These are phyloP conservation scores for Osmoderma eremita DNA, from an alignment of 2,888 invertebrate species.

Conservation along the genomic window DNA sequence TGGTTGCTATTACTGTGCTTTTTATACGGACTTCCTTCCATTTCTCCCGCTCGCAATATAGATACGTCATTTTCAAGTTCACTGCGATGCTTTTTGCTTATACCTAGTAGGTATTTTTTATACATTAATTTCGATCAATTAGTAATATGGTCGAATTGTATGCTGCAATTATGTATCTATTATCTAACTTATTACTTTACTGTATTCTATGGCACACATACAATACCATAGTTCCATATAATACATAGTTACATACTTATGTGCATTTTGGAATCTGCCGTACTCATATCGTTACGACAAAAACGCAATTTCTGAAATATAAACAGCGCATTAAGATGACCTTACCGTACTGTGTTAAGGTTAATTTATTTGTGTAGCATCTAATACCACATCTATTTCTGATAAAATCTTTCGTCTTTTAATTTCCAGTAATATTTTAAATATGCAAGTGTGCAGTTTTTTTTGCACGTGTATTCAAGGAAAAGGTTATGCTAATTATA, in stretches of 20 bases:
- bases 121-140: background rate
- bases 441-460: too few relatives aligned
- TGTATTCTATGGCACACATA: background rate
- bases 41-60: constrained; percentile 40
- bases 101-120: too few relatives aligned
- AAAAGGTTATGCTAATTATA: too few relatives aligned
- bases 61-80: constrained; percentile 38
- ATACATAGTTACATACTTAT: constrained; percentile 1
- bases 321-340: constrained; percentile 27
- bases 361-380: constrained; percentile 9
- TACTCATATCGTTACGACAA: background rate
- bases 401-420: too few relatives aligned
- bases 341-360: constrained; percentile 8
- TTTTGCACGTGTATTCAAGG: too few relatives aligned
- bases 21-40: constrained; percentile 43
- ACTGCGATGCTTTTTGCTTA: background rate
- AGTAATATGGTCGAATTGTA: too few relatives aligned
- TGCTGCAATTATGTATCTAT: background rate
- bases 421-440: too few relatives aligned
- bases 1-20: constrained; percentile 39
- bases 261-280: background rate
- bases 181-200: constrained; percentile 17
- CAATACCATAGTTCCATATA: background rate
- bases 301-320: constrained; percentile 7
- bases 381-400: background rate